A percentile compares a stretch with the other conserved stretches of the same genome.
These are phyloP conservation scores for Campodea augens DNA, from an alignment of 1,140 invertebrate species.

Conservation along the genomic window DNA sequence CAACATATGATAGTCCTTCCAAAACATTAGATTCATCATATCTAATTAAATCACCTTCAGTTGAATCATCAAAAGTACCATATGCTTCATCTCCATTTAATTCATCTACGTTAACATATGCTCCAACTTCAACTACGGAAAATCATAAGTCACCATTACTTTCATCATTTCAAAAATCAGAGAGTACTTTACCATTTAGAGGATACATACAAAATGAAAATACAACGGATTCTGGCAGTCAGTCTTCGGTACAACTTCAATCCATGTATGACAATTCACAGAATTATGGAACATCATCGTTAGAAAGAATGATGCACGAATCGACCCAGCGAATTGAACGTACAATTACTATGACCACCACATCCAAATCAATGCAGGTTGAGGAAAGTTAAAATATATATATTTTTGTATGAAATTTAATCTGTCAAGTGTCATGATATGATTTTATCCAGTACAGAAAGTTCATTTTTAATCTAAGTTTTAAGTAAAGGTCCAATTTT, in stretches of 20 bases:
- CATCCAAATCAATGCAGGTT: conserved; percentile 12
- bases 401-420: background rate
- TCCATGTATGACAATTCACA: conserved; percentile 3
- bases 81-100: background rate
- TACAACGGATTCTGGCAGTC: too few relatives aligned
- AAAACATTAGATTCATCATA: too few relatives aligned
- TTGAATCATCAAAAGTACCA: background rate
- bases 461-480: too few relatives aligned
- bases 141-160: background rate
- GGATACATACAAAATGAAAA: too few relatives aligned
- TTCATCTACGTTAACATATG: background rate
- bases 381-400: conserved; percentile 11
- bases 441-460: background rate
- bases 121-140: background rate
- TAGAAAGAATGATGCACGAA: conserved; percentile 10
- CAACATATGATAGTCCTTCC: too few relatives aligned
- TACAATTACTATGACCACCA: conserved; percentile 12
- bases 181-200: too few relatives aligned
- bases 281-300: conserved; percentile 2
- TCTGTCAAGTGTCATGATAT: background rate
- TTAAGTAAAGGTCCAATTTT: too few relatives aligned
- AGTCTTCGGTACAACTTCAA: too few relatives aligned
- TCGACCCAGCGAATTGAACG: conserved; percentile 13
- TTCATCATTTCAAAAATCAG: background rate
- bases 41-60: background rate